A percentile compares a stretch with the other conserved stretches of the same genome.
These are phyloP conservation scores for Colostygia pectinataria DNA, from an alignment of 2,888 invertebrate species.

Conservation along the genomic window DNA sequence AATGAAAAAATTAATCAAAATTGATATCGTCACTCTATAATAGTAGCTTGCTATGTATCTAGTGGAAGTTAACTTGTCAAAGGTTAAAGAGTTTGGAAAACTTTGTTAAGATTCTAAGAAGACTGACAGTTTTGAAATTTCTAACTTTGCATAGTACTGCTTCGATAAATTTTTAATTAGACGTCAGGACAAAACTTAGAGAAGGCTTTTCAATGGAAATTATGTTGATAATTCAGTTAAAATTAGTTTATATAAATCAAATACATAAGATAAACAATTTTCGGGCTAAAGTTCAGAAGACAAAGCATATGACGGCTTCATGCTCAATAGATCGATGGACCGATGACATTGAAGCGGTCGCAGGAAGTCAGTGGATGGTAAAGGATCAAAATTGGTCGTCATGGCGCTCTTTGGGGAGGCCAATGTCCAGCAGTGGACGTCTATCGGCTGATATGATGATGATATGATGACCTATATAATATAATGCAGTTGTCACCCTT, in stretches of 20 bases:
- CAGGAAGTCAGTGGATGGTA: too few species aligned
- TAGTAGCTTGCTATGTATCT: conserved; percentile 6
- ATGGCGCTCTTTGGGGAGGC: too few species aligned
- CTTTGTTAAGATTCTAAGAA: conserved; percentile 15
- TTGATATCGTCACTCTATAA: conserved; percentile 10
- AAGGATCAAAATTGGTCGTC: too few species aligned
- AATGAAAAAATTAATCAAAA: conserved; percentile 11
- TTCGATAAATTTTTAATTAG: conserved; percentile 16
- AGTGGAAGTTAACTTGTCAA: conserved; percentile 11
- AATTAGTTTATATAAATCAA: not conserved
- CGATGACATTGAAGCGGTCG: too few species aligned
- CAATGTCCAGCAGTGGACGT: too few species aligned
- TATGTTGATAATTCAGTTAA: conserved; percentile 1
- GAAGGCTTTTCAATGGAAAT: conserved; percentile 4
- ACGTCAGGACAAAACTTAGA: conserved; percentile 6
- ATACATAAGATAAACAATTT: too few species aligned
- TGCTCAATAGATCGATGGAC: too few species aligned
- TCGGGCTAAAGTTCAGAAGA: too few species aligned
- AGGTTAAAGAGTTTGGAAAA: conserved; percentile 7
- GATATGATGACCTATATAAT: too few species aligned
- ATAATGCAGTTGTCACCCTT: not conserved
- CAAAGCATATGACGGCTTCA: too few species aligned
- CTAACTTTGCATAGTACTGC: not conserved
- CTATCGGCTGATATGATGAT: too few species aligned
- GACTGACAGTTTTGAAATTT: conserved; percentile 16